Evolutionary conservation across 2,797 vertebrate genomes (phyloP), one percentile per base, ranked within the genome.

Genomic region (Sebastes taczanowskii): DNA sequence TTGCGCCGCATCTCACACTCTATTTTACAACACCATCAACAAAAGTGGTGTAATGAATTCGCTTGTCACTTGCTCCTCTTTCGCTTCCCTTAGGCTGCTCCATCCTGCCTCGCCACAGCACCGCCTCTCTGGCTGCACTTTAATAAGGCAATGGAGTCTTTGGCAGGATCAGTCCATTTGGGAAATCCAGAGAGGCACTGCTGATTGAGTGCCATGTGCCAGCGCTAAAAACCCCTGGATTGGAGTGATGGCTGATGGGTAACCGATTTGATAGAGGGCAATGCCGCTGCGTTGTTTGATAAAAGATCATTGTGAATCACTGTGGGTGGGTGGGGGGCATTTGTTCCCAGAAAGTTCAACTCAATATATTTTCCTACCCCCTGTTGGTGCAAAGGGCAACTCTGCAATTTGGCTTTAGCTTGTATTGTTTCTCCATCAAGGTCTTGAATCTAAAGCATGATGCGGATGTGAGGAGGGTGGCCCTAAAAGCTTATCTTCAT

Each of bases 91-190:
- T 3, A 67, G 66, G 82, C 69, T 53, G 68, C 72, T 29, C n/a
- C 49, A 62, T 77, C 69, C 80, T 32, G 56, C 82, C 56, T 67
- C 10, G 2, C 34, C 8, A 74, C 86, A 67, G 61, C 32, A 6
- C 77, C 68, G 71, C 75, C 73, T 75, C 67, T 78, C 70, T 77
- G 77, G 66, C 78, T 85, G 75, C 80, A 79, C 87, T 93, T 94
- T 93, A 94, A 94, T 95, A 95, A 94, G 82, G 88, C 90, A 60
- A 95, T 95, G 92, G 91, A 92, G 81, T 92, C 78, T 90, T 88
- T 95, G 95, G 95, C 94, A 95, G 89, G 86, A 89, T 84, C 70
- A 66, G 82, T 87, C 62, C 82, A 81, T 93, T 92, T 82, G 73
- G 86, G 73, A 81, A 91, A 90, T 87, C 89, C 88, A 86, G 74